A percentile compares a stretch with the other conserved stretches of the same genome.
Evolutionary conservation across 2,113 vertebrate species (phyloP).

Genomic region (Syrmaticus mikado): DNA sequence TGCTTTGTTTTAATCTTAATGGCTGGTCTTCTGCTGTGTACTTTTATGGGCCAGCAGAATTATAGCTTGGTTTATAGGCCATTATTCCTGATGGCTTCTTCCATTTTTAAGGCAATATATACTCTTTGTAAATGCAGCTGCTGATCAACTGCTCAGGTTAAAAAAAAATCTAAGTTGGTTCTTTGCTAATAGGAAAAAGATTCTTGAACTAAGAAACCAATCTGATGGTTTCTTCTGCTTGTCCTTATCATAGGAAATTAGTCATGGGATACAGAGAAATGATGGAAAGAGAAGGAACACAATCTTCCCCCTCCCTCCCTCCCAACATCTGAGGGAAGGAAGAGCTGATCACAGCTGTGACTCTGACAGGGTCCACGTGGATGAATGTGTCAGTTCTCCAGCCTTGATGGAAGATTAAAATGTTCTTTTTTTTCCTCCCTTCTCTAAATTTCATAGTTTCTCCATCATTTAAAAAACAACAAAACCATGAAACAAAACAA

Average conservation of each 20-base stretch:
- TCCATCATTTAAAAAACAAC: neutral
- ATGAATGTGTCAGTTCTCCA: constrained; percentile 9
- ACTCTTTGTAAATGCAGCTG: neutral
- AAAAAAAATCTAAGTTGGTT: neutral
- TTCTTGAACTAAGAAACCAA: neutral
- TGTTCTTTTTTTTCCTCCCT: neutral
- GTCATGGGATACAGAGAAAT: neutral
- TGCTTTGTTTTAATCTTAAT: neutral
- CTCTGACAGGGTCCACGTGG: neutral
- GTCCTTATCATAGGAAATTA: neutral
- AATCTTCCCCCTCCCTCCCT: neutral
- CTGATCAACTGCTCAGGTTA: neutral
- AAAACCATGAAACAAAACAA: neutral
- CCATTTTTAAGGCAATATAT: neutral
- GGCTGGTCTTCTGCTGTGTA: neutral
- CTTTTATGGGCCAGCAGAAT: neutral
- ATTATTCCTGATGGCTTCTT: constrained; percentile 15
- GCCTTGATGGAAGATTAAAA: constrained; percentile 20
- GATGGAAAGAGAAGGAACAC: neutral
- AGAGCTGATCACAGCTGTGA: neutral
- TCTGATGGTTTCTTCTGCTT: neutral
- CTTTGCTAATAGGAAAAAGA: neutral
- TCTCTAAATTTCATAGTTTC: constrained; percentile 26
- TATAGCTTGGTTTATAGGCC: neutral
- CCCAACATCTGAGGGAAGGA: neutral